These are phyloP conservation scores for Ceratina calcarata DNA, from an alignment of 1,140 invertebrate species.

Conservation along the genomic window DNA sequence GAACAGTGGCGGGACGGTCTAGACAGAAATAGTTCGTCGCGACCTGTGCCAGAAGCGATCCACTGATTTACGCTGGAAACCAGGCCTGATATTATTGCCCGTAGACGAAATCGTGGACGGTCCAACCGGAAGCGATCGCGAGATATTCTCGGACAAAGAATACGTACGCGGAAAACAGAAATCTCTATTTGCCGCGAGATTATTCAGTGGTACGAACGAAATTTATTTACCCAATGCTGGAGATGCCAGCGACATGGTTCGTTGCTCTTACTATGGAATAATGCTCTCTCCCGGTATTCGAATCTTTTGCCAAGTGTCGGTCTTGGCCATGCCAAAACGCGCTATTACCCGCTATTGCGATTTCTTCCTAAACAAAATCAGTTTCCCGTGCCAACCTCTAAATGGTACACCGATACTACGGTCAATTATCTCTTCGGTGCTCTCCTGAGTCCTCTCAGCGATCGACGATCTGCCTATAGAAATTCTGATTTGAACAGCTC, in stretches of 20 bases:
- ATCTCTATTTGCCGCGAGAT: constrained; percentile 25
- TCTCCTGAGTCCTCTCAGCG: not conserved
- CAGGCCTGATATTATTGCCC: constrained; percentile 10
- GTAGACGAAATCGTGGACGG: not conserved
- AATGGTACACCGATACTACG: not conserved
- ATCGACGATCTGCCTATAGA: not conserved
- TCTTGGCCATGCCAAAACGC: constrained; percentile 16
- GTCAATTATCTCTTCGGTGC: not conserved
- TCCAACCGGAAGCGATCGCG: constrained; percentile 8
- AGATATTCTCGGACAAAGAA: constrained; percentile 21
- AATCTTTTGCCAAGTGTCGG: constrained; percentile 20
- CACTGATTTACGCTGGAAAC: constrained; percentile 23
- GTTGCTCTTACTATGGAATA: constrained; percentile 25
- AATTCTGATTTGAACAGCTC: too few species aligned
- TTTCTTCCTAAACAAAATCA: not conserved
- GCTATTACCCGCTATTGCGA: constrained; percentile 15
- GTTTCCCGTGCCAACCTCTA: not conserved
- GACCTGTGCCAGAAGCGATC: constrained; percentile 22
- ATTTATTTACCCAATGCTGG: too few species aligned
- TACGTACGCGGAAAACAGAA: not conserved
- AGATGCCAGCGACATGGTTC: constrained; percentile 6
- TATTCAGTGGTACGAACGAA: constrained; percentile 11
- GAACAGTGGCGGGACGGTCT: constrained; percentile 13
- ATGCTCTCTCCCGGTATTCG: not conserved
- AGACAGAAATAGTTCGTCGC: constrained; percentile 33